Percentiles rank a stretch among this genome's conserved stretches.
Conservation (phyloP, 2,113 vertebrate genomes). For the Ophiodon elongatus region DNA sequence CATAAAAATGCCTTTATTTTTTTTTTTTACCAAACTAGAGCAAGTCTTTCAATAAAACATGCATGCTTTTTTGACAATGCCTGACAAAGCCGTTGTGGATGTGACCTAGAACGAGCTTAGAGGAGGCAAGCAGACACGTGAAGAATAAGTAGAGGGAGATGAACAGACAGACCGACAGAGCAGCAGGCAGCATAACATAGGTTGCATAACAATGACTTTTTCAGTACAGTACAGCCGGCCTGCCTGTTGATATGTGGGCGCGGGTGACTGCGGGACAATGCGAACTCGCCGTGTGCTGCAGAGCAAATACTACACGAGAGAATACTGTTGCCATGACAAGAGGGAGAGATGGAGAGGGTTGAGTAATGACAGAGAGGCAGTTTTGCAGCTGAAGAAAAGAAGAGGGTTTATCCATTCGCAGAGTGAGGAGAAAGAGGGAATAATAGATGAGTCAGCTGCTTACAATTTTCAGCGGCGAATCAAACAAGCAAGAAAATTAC, state of each 20-base stretch:
- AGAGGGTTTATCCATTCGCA: conserved; percentile 67
- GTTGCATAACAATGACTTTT: conserved; percentile 82
- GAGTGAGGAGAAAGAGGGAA: conserved; percentile 67
- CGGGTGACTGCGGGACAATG: conserved; percentile 79
- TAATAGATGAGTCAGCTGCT: conserved; percentile 80
- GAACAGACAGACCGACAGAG: conserved; percentile 58
- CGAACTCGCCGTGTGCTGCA: conserved; percentile 68
- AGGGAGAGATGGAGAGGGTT: conserved; percentile 64
- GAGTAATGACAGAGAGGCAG: conserved; percentile 63
- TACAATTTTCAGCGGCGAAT: conserved; percentile 53
- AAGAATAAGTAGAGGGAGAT: conserved; percentile 44
- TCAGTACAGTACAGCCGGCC: conserved; percentile 74
- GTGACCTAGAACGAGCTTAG: conserved; percentile 52
- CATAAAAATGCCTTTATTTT: conserved; percentile 31
- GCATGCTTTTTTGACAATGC: conserved; percentile 26
- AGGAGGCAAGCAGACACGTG: conserved; percentile 49
- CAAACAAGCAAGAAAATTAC: conserved; percentile 70
- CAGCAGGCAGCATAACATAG: conserved; percentile 75
- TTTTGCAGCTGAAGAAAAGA: conserved; percentile 59
- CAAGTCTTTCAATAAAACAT: conserved; percentile 48
- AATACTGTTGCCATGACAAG: conserved; percentile 81
- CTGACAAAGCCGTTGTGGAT: conserved; percentile 48
- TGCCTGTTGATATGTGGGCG: conserved; percentile 84
- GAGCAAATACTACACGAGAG: conserved; percentile 75
- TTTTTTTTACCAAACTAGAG: conserved; percentile 27